Conservation (phyloP, 2,888 invertebrate species). For the Micoletzkya japonica region DNA sequence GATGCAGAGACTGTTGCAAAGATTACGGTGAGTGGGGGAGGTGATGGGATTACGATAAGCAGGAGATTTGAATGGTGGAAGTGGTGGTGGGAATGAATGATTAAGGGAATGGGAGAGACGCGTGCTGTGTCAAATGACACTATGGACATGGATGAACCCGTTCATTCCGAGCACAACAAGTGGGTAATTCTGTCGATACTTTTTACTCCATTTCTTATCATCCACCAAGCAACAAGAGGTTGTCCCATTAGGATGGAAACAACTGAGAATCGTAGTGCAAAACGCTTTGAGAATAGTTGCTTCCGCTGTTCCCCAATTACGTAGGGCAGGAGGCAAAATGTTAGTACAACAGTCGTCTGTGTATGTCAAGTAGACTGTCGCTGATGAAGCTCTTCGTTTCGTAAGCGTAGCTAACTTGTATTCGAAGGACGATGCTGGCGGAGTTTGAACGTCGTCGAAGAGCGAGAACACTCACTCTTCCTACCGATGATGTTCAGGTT, state of each 20-base stretch:
- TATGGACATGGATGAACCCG: constrained; percentile 34
- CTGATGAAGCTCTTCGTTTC: background rate
- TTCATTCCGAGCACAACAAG: constrained; percentile 19
- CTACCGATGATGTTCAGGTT: constrained; percentile 91
- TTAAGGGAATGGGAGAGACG: too few species aligned
- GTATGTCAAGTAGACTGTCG: too few species aligned
- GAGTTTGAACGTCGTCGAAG: constrained; percentile 92
- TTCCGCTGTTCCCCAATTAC: too few species aligned
- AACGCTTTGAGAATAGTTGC: background rate
- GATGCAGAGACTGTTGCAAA: constrained; percentile 35
- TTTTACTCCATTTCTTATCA: background rate
- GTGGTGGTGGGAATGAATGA: constrained; percentile 25
- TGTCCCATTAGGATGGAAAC: too few species aligned
- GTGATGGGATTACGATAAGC: too few species aligned
- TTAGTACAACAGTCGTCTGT: too few species aligned
- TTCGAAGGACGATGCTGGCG: constrained; percentile 73
- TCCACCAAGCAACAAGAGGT: too few species aligned
- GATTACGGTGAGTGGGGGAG: constrained; percentile 32
- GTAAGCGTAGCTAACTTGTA: too few species aligned
- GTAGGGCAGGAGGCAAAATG: too few species aligned
- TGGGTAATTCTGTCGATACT: background rate
- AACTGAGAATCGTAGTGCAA: too few species aligned
- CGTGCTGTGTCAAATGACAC: constrained; percentile 27
- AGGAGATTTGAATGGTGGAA: constrained; percentile 15
- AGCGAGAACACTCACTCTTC: constrained; percentile 89